phyloP scores from a whole-genome alignment of 2,113 vertebrate genomes.

The Amblyopsis rosae region DNA sequence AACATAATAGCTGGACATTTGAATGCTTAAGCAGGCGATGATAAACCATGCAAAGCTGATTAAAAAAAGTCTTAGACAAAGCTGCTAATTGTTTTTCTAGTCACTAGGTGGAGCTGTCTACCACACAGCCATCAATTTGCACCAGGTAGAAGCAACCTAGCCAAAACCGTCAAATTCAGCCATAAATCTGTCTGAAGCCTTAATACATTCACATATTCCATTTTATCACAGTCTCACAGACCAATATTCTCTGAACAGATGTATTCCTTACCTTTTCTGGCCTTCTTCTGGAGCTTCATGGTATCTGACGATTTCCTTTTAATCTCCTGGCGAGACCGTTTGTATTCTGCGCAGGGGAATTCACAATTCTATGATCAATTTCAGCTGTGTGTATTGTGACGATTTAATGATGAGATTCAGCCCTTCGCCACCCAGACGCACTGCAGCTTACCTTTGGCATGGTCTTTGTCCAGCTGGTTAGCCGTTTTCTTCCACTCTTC shows the following conservation, averaged over 20 bases:
- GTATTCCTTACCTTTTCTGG: slow-evolving; percentile 88
- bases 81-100: slow-evolving; percentile 10
- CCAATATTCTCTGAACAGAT: not conserved
- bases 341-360: slow-evolving; percentile 83
- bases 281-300: slow-evolving; percentile 96
- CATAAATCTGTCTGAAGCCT: not conserved
- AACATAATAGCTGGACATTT: slow-evolving; percentile 9
- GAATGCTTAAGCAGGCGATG: slow-evolving; percentile 20
- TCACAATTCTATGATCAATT: not conserved
- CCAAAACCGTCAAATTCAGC: not conserved
- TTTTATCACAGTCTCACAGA: not conserved
- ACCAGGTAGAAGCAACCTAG: not conserved
- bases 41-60: slow-evolving; percentile 34
- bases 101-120: slow-evolving; percentile 55
- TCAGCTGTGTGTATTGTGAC: not conserved
- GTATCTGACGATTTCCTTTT: slow-evolving; percentile 97
- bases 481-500: slow-evolving; percentile 98
- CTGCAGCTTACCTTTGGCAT: slow-evolving; percentile 86
- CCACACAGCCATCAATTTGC: slow-evolving; percentile 1
- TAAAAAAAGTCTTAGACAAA: slow-evolving; percentile 6
- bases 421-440: not conserved
- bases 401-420: not conserved
- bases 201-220: too few relatives aligned
- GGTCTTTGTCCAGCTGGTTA: slow-evolving; percentile 97
- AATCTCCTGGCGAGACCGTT: slow-evolving; percentile 95